Base-by-base conservation (phyloP, 1,140 invertebrate genomes). In the Rhizoglyphus robini region DNA sequence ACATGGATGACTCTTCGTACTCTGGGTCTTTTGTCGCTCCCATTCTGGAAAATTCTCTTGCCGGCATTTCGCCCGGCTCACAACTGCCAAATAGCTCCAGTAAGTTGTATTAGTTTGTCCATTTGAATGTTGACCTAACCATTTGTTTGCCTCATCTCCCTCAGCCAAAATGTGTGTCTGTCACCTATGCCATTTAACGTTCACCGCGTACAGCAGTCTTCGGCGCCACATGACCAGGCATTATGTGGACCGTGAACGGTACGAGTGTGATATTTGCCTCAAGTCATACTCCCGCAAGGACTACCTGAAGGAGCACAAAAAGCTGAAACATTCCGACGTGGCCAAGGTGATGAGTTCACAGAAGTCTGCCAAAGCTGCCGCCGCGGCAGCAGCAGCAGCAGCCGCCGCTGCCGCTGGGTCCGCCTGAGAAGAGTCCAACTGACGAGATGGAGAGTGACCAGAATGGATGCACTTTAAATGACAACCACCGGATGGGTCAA, bases 301-400 rank as follows among this genome's bases (percentile, higher is more conserved):
- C 61, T 69, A 72, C 36, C 48, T 72, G 2, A 69, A 69, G 60
- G 69, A 72, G n/a, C 71, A 72, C 58, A 69, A 68, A 61, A 69
- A 69, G 38, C 27, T 64, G 30, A 69, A 69, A 47, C 68, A 69
- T 59, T 31, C 59, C 2, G 58, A 60, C 29, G 58, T 60, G 15
- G 58, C 58, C 29, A 60, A 60, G 27, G 58, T 60, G 11, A 60
- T 60, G 58, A 29, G 15, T 11, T 38, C 32, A 20, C 58, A 60
- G 18, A 41, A 41, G 18, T 41, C 36, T 11, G 36, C 36, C 36
- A 41, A 41, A 41, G 36, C 18, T 41, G 36, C 18, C 18, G 36
- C 36, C 8, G 36, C 36, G 18, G 36, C 36, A 18, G 36, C 36
- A 11, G 36, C 36, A 11, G 36, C 36, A 11, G 36, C 36, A 18